Evolutionary conservation across 2,113 vertebrate species (phyloP), one percentile per base, ranked within the genome.

Genomic region (Girardinichthys multiradiatus): DNA sequence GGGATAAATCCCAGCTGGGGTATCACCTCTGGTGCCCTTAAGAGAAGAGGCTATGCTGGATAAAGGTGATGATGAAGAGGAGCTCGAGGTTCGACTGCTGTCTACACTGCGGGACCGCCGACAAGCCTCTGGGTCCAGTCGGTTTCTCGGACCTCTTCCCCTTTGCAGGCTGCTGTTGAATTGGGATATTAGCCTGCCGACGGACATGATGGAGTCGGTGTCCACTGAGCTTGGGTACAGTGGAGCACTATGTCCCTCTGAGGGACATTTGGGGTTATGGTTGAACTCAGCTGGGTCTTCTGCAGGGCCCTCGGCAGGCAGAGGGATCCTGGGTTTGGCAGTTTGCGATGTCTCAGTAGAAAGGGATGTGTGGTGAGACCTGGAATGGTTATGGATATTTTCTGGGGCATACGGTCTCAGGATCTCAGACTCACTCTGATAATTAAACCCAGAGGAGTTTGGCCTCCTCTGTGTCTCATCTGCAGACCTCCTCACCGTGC

Each of bases 181-280:
- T 66, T 95, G 96, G 65, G 95, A 95, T 68, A 98, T 99, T 4
- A 98, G 84, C 70, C 95, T 94, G 57, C 96, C 96, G 4, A 98
- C 96, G 2, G 94, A 95, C 19, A 95, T 64, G 65, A 97, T 94
- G 0, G 96, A 94, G 4, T 95, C 96, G 0, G 96, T 94, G 26
- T 98, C 96, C 29, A 97, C 94, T 8, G 83, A 28, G 71, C 72
- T 88, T 51, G 88, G 87, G 51, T 81, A 73, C 37, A 30, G 76
- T 10, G 66, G 60, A 21, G 85, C 69, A 57, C 70, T 68, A 8
- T 78, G 75, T 69, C 64, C 66, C 24, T 39, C 48, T 28, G 67
- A 71, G 5, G 71, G 58, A 54, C 77, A 76, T 0, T 26, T 48
- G 76, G 68, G 73, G 24, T 19, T 63, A 14, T 63, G 72, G 0